Percentiles rank a stretch among this genome's conserved stretches.
phyloP scores from a whole-genome alignment of 2,888 invertebrate genomes.

The Sisyra nigra region DNA sequence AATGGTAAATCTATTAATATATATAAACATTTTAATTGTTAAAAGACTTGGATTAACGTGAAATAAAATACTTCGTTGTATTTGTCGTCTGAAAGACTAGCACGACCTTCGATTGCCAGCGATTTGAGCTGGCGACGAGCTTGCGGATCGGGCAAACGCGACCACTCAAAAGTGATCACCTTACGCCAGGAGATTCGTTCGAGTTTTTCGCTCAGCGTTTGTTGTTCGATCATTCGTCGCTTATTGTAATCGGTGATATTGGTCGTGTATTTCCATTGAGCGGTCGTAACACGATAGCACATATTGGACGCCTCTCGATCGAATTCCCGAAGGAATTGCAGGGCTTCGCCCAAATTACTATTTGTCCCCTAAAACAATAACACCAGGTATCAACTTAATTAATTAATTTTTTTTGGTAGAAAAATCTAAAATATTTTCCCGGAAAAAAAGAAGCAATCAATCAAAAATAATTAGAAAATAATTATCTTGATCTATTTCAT shows the following conservation, averaged over 20 bases:
- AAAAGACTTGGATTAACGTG: too few species aligned
- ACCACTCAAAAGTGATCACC: conserved; percentile 51
- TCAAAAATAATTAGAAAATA: too few species aligned
- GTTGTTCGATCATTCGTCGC: conserved; percentile 52
- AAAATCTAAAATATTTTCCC: neutral
- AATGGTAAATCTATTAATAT: conserved; percentile 42
- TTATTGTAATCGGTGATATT: conserved; percentile 59
- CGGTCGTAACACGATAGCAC: conserved; percentile 53
- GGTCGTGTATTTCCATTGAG: conserved; percentile 62
- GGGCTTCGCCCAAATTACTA: conserved; percentile 47
- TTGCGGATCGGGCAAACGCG: conserved; percentile 46
- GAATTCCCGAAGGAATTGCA: conserved; percentile 55
- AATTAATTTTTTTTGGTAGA: neutral
- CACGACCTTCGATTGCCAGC: conserved; percentile 52
- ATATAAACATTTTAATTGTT: conserved; percentile 1
- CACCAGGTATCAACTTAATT: neutral
- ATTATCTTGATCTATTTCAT: too few species aligned
- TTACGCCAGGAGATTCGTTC: conserved; percentile 60
- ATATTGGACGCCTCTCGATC: conserved; percentile 54
- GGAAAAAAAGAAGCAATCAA: too few species aligned
- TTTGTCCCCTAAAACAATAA: conserved; percentile 38
- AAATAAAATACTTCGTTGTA: conserved; percentile 60
- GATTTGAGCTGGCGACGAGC: conserved; percentile 51
- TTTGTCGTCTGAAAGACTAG: conserved; percentile 58
- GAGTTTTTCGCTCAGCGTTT: conserved; percentile 53